Base-by-base conservation (phyloP, 2,888 invertebrate species). In the Himalopsyche tibetana region DNA sequence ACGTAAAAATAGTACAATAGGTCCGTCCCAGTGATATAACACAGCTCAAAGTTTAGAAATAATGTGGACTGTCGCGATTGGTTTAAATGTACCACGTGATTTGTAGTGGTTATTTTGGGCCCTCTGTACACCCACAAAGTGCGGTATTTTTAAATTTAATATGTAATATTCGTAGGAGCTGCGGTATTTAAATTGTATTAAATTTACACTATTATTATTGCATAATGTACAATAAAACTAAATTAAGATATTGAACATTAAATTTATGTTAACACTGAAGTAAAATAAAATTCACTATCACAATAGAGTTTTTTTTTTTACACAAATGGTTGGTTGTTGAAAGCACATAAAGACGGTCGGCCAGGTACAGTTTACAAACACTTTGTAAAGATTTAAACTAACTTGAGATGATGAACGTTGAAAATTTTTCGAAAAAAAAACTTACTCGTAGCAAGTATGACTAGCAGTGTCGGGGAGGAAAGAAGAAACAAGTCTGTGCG, bases 401-500 rank as follows among this genome's bases (percentile, higher is more conserved):
- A 82, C 82, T 51, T 82, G 28, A 38, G 69, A 69, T 82, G 42
- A 42, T 69, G 17, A 79, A 63, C 42, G 80, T 82, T 89, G 89
- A 90, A 92, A 93, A 93, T 93, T 93, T 93, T 93, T 93, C 83
- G 91, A 38, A 69, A 83, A 91, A 91, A 91, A 69, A 82, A 89
- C 89, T 89, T 89, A 89, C 89, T 89, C 85, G 82, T 56, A 63
- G 86, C 81, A 86, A 84, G 82, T 84, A 87, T 82, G 91, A 92
- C 92, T 92, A 92, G 92, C 93, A 92, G 93, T 93, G 93, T 93
- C 92, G 92, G 91, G 93, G 93, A 93, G 93, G 93, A 93, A 93
- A 87, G 88, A 87, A 87, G 85, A 93, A 93, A 93, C 93, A 93
- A 92, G 93, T 92, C 86, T 93, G 92, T 93, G 92, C 93, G 93